Evolutionary conservation across 2,113 vertebrate species (phyloP).

Genomic region (Onychostruthus taczanowskii): DNA sequence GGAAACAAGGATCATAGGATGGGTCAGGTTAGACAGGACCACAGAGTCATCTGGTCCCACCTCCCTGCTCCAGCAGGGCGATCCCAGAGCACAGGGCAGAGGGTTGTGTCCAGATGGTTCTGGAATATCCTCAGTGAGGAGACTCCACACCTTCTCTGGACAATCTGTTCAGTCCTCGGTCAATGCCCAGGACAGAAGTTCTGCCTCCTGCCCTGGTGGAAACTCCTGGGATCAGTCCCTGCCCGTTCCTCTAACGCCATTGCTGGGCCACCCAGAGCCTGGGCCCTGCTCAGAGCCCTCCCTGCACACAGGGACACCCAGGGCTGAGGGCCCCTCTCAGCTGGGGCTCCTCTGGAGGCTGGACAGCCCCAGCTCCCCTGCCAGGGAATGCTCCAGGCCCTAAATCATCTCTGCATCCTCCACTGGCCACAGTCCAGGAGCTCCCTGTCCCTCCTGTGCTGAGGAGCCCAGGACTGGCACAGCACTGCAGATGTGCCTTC

Average conservation of each 20-base stretch:
- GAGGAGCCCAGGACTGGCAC: not conserved
- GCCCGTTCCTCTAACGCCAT: not conserved
- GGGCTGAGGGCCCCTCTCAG: not conserved
- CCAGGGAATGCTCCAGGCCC: not conserved
- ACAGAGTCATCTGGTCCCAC: not conserved
- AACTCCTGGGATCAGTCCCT: not conserved
- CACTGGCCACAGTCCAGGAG: fast-evolving
- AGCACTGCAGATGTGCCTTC: not conserved
- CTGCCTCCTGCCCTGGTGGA: not conserved
- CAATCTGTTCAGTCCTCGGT: fast-evolving
- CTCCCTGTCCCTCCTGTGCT: not conserved
- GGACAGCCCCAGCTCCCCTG: not conserved
- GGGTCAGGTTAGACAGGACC: not conserved
- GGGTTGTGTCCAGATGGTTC: not conserved
- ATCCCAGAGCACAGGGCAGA: not conserved
- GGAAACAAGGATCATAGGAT: not conserved
- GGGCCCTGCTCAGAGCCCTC: not conserved
- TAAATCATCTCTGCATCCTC: not conserved
- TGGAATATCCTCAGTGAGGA: not conserved
- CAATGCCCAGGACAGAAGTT: not conserved
- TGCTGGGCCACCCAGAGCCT: not conserved
- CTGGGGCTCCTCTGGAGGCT: not conserved
- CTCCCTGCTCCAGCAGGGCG: not conserved
- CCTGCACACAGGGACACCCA: not conserved
- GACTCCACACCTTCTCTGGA: not conserved